Base-by-base conservation (phyloP, 92 coral and sea anemone genomes). In the Muricea muricata region DNA sequence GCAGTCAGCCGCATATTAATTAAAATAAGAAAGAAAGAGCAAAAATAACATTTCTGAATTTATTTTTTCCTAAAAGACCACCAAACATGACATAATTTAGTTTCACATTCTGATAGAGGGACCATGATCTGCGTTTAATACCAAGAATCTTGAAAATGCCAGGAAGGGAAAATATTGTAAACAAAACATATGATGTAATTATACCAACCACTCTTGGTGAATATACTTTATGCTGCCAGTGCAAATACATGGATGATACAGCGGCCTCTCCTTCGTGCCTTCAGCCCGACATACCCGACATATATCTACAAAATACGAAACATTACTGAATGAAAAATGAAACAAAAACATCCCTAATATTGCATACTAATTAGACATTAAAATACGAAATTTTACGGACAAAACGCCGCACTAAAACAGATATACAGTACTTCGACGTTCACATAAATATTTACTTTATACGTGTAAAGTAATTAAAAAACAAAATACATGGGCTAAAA, bases 211-310 rank as follows among this genome's bases (percentile, higher is more conserved):
- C 76, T 95, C 98, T 85, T 95, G 98, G 54, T 95, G 98, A 17
- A 95, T 95, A 84, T 57, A 95, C 69, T 95, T 95, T 37, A 95
- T 95, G 61, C 98, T 95, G 69, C 98, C 98, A 21, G 98, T 95
- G 77, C 98, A 95, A 73, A 95, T 95, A 79, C 98, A 95, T 7
- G 98, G 98, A 88, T 93, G 92, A 75, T 92, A 95, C 73, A 95
- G 58, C 4, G 94, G 98, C 75, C 89, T 95, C 14, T 95, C 98
- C 65, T 90, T 91, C 35, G 96, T 88, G n/a, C 92, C 98, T 88
- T 95, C 98, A 47, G 98, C 97, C 71, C 98, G 95, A 81, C 98
- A 95, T 39, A 95, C 98, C 33, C 98, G 91, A 75, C 98, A 95
- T 32, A 95, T 95, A 45, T 95, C 98, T 75, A 50, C 14, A 75